Percentiles rank a stretch among this genome's conserved stretches.
phyloP scores from a whole-genome alignment of 2,113 vertebrate species.

The Notechis scutatus region DNA sequence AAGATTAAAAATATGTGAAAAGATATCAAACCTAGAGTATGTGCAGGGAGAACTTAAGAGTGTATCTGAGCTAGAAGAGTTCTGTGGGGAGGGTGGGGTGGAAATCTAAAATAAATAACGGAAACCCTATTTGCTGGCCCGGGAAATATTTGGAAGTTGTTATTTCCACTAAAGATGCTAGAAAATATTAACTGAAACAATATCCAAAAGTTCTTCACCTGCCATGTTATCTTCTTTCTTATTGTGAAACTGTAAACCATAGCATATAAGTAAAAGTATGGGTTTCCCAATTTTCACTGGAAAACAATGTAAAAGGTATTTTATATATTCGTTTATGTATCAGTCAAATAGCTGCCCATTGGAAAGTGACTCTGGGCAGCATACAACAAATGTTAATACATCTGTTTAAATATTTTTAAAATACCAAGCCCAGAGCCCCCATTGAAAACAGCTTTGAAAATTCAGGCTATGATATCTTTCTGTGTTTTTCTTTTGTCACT shows the following conservation, averaged over 20 bases:
- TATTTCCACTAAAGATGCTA: not conserved
- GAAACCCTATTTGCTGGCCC: not conserved
- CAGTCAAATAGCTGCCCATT: not conserved
- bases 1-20: not conserved
- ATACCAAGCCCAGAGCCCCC: not conserved
- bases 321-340: not conserved
- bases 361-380: not conserved
- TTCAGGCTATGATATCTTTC: not conserved
- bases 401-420: not conserved
- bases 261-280: not conserved
- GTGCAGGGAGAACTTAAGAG: not conserved
- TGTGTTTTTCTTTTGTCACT: not conserved
- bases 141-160: not conserved
- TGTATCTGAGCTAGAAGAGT: not conserved
- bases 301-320: not conserved
- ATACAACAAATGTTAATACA: not conserved
- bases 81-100: not conserved
- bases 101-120: not conserved
- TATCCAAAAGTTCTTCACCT: not conserved
- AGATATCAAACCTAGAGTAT: not conserved
- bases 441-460: not conserved
- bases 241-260: not conserved
- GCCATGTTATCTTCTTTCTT: not conserved
- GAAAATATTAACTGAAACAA: not conserved
- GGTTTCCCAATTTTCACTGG: not conserved